phyloP scores from a whole-genome alignment of 1,140 invertebrate genomes.

The Brachionus asplanchnoidis region DNA sequence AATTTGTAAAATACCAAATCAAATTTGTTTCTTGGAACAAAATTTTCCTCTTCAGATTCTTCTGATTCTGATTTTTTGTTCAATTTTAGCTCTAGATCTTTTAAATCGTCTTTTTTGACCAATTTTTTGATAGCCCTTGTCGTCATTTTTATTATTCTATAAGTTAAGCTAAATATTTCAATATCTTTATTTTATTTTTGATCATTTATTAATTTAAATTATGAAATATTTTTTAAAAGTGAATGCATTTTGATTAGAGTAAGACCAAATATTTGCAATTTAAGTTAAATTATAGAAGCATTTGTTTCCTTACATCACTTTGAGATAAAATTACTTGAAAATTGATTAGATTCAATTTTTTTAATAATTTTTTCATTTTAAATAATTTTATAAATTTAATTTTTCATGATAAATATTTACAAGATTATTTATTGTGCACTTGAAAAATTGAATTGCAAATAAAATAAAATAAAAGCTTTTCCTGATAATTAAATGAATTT shows the following conservation, averaged over 20 bases:
- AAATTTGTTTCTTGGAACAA: constrained; percentile 31
- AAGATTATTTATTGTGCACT: no score
- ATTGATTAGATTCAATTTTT: neutral
- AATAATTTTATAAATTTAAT: neutral
- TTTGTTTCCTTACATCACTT: neutral
- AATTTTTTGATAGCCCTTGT: constrained; percentile 40
- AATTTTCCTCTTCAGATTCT: constrained; percentile 8
- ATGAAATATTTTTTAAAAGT: neutral
- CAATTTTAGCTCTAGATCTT: neutral
- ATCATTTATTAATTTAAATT: neutral
- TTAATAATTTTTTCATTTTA: neutral
- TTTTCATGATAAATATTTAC: neutral
- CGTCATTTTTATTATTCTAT: neutral
- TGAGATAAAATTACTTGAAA: no score
- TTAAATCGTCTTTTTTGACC: constrained; percentile 35
- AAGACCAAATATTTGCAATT: neutral
- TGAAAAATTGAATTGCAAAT: no score
- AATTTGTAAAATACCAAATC: neutral
- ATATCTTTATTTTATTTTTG: neutral
- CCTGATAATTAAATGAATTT: no score
- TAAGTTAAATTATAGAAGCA: neutral
- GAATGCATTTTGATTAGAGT: neutral
- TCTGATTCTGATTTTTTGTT: neutral
- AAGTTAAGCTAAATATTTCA: neutral
- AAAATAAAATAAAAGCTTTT: no score